Conservation (phyloP, 1,140 invertebrate species). For the Drosophila kohkoa region DNA sequence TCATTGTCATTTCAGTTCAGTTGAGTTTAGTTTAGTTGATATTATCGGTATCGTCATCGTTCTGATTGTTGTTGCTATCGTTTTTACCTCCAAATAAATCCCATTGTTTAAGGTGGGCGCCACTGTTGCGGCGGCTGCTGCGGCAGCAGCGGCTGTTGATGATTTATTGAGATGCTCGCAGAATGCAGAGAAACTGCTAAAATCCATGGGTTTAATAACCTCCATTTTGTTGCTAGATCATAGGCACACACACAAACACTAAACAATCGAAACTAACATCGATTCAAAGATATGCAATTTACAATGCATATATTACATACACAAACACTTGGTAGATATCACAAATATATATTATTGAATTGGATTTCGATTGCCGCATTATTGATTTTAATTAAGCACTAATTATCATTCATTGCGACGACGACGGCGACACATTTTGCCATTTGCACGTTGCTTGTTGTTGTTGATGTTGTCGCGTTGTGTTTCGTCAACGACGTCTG, state of each 20-base stretch:
- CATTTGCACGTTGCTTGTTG: slow-evolving; percentile 67
- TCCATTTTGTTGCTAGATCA: slow-evolving; percentile 62
- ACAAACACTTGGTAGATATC: slow-evolving; percentile 42
- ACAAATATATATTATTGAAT: slow-evolving; percentile 45
- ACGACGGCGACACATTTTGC: slow-evolving; percentile 56
- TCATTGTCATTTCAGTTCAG: slow-evolving; percentile 45
- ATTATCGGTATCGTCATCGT: slow-evolving; percentile 52
- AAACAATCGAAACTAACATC: slow-evolving; percentile 13
- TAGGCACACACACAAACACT: slow-evolving; percentile 30
- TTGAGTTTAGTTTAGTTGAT: slow-evolving; percentile 36
- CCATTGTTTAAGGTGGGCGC: slow-evolving; percentile 63
- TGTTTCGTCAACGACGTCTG: slow-evolving; percentile 42
- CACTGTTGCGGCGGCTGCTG: slow-evolving; percentile 22
- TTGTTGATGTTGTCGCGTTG: slow-evolving; percentile 26
- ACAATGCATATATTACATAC: slow-evolving; percentile 21
- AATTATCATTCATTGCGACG: slow-evolving; percentile 75
- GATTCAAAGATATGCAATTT: slow-evolving; percentile 4
- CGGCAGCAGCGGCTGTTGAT: slow-evolving; percentile 51
- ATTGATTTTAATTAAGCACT: slow-evolving; percentile 83
- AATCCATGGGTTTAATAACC: slow-evolving; percentile 85
- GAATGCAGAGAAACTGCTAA: slow-evolving; percentile 82
- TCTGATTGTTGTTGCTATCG: slow-evolving; percentile 32
- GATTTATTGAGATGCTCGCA: slow-evolving; percentile 84
- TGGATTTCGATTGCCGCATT: slow-evolving; percentile 71
- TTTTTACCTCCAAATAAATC: slow-evolving; percentile 73